Evolutionary conservation across 1,140 invertebrate species (phyloP).

Genomic region (Trypoxylus dichotomus): DNA sequence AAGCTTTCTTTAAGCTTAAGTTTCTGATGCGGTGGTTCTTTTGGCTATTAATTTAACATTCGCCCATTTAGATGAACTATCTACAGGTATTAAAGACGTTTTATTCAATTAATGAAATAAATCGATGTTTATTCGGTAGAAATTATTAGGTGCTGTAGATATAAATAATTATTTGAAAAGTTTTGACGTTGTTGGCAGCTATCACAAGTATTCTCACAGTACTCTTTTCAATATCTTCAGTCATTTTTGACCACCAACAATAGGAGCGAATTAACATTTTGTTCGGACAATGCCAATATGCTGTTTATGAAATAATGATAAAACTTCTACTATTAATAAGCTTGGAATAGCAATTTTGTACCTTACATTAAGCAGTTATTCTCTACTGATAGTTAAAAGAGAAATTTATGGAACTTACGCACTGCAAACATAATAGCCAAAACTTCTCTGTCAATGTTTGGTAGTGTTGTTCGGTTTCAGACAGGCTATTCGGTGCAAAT

Average conservation of each 20-base stretch:
- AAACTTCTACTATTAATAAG: slow-evolving; percentile 31
- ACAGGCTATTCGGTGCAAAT: slow-evolving; percentile 43
- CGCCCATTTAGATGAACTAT: slow-evolving; percentile 34
- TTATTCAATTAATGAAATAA: slow-evolving; percentile 11
- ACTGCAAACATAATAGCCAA: too few relatives aligned
- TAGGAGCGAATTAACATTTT: slow-evolving; percentile 18
- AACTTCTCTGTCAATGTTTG: not conserved
- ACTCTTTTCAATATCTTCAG: slow-evolving; percentile 33
- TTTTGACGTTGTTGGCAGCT: slow-evolving; percentile 26
- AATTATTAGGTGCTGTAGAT: slow-evolving; percentile 11
- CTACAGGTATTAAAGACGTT: slow-evolving; percentile 28
- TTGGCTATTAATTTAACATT: slow-evolving; percentile 32
- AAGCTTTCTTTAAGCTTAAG: slow-evolving; percentile 34
- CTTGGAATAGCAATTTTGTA: slow-evolving; percentile 36
- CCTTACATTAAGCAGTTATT: slow-evolving; percentile 34
- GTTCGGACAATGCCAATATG: slow-evolving; percentile 33
- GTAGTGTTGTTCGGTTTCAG: not conserved
- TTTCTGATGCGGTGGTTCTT: slow-evolving; percentile 30
- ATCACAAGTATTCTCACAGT: slow-evolving; percentile 28
- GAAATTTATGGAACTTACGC: too few relatives aligned
- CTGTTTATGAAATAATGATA: slow-evolving; percentile 38
- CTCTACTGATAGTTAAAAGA: not conserved
- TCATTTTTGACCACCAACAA: slow-evolving; percentile 31
- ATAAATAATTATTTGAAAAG: not conserved
- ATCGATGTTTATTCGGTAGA: slow-evolving; percentile 18